Evolutionary conservation across 1,140 invertebrate genomes (phyloP), one percentile per base, ranked within the genome.

Genomic region (Muscidifurax raptorellus): DNA sequence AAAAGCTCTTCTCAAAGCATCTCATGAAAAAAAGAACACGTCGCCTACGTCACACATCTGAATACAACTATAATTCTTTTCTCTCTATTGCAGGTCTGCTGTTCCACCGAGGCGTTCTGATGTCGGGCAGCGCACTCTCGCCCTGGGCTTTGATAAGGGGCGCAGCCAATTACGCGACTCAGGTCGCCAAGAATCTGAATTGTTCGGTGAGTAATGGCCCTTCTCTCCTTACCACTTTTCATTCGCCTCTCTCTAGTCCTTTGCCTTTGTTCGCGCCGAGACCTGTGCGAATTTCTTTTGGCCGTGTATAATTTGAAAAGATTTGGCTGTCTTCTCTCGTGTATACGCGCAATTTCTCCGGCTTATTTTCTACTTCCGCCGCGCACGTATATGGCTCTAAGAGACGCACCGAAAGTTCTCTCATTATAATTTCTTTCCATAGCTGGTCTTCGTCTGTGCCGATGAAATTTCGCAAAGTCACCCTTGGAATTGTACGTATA

Each of bases 41-140:
- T 9, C 36, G 0, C 36, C 36, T 10, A 5, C 32, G 10, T 40
- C 36, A 10, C 36, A 40, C 36, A 40, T 40, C 7, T 64, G 18
- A n/a, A n/a, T n/a, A n/a, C n/a, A n/a, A n/a, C n/a, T n/a, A n/a
- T n/a, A n/a, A n/a, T n/a, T n/a, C n/a, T n/a, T n/a, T n/a, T n/a
- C n/a, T n/a, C n/a, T n/a, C n/a, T 87, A 79, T 92, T 94, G 1
- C 94, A 98, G 97, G 96, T 89, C 94, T 97, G 30, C 94, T 99
- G 59, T 99, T 99, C 92, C 97, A 99, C 91, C 96, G 98, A 87
- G 97, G 97, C 9, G 96, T 99, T 81, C 94, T 99, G 32, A 98
- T 99, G 97, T 98, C 97, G 30, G 98, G 98, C 0, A 98, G 98
- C 25, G 98, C 98, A 0, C 94, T 99, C 47, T 97, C 97, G 86